Base-by-base conservation (phyloP, 2,113 vertebrate genomes). In the Platichthys flesus region DNA sequence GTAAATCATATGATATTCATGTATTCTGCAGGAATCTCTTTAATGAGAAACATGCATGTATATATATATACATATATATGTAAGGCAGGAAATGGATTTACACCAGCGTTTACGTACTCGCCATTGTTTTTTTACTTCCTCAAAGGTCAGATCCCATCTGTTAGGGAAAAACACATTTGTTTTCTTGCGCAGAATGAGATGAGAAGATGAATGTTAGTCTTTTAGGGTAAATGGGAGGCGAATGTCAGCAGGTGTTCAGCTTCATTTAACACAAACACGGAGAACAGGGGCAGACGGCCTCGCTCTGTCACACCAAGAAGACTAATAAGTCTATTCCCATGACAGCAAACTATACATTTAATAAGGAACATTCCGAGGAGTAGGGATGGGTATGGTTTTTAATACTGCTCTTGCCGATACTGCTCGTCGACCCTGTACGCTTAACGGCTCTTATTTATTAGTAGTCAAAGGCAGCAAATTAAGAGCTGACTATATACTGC, bases 1-100 rank as follows among this genome's bases (percentile, higher is more conserved):
- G 62, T 58, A 69, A 40, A 72, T 54, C 74, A 42, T 21, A 24
- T 54, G 10, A 28, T 35, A 69, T 69, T 57, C 57, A 57, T 65
- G 56, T 61, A 21, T 28, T 60, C 23, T 67, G 57, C 49, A 61
- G 61, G 31, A 23, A 54, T 64, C 55, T 10, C 31, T 64, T 5
- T 42, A 35, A 52, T 63, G 12, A 73, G 24, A 65, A 71, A 67
- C 15, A 47, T 68, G 45, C 62, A 9, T 3, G 51, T 31, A 31
- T 31, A 31, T 5, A 31, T 31, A 7, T 31, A 31, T 7, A 31
- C 4, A 7, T 5, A 28, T 5, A 28, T 5, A 28, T 31, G 31
- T 31, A 31, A 31, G 40, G 40, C 10, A 52, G 7, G 51, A 15
- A 16, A 49, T n/a, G 9, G 5, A 52, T 52, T 20, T 52, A 49